Evolutionary conservation across 1,140 invertebrate genomes (phyloP).

Genomic region (Onthophagus taurus): DNA sequence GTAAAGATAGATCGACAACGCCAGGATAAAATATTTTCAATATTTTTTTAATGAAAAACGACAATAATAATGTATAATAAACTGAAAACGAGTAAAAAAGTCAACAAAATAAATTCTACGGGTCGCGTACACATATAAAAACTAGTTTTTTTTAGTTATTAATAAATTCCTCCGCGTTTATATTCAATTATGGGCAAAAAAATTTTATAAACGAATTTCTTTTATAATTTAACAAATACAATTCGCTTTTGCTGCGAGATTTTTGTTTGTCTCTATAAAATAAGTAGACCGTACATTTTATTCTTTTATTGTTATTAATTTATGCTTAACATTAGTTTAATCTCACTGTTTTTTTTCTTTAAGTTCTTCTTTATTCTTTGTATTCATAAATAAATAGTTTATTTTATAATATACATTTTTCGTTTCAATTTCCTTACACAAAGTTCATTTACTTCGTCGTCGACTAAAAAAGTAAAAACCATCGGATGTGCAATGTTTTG

Average conservation of each 20-base stretch:
- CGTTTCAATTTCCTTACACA: slow-evolving; percentile 14
- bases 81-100: slow-evolving; percentile 19
- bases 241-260: too few relatives aligned
- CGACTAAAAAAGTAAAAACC: slow-evolving; percentile 12
- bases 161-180: slow-evolving; percentile 6
- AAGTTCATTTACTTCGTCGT: slow-evolving; percentile 10
- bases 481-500: too few relatives aligned
- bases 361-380: too few relatives aligned
- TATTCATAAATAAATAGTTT: slow-evolving; percentile 27
- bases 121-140: slow-evolving; percentile 9
- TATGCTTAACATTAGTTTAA: slow-evolving; percentile 24
- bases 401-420: slow-evolving; percentile 15
- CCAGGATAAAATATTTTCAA: slow-evolving; percentile 16
- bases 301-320: slow-evolving; percentile 21
- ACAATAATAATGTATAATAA: slow-evolving; percentile 28
- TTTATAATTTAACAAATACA: slow-evolving; percentile 11
- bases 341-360: too few relatives aligned
- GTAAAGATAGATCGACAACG: slow-evolving; percentile 13
- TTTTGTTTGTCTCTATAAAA: slow-evolving; percentile 9
- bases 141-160: slow-evolving; percentile 10
- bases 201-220: slow-evolving; percentile 10
- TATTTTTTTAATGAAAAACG: slow-evolving; percentile 13
- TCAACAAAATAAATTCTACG: slow-evolving; percentile 10
- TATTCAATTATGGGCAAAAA: too few relatives aligned
- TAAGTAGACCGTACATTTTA: slow-evolving; percentile 12